Percentiles rank a stretch among this genome's conserved stretches.
These are phyloP conservation scores for Kuschelorhynchus macadamiae DNA, from an alignment of 2,888 invertebrate species.

Conservation along the genomic window DNA sequence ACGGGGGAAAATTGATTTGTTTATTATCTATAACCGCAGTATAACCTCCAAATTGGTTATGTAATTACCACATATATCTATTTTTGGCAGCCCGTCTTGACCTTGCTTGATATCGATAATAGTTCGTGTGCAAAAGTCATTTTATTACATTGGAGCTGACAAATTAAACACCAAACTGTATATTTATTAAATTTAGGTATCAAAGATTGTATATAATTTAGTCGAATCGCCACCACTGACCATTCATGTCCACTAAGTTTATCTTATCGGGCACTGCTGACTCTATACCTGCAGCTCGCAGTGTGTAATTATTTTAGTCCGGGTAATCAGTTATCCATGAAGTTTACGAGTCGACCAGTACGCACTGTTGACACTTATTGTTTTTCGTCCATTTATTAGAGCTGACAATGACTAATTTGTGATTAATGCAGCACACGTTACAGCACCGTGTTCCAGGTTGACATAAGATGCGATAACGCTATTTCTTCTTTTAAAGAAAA, in stretches of 20 bases:
- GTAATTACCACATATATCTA: too few species aligned
- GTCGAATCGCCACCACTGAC: constrained; percentile 16
- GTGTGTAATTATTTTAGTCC: constrained; percentile 45
- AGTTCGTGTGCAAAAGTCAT: too few species aligned
- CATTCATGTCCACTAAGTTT: not conserved
- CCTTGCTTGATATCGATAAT: too few species aligned
- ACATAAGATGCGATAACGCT: constrained; percentile 37
- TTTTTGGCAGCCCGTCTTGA: too few species aligned
- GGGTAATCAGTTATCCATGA: constrained; percentile 43
- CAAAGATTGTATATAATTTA: too few species aligned
- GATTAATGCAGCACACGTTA: constrained; percentile 32
- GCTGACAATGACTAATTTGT: constrained; percentile 45
- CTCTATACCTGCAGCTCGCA: constrained; percentile 46
- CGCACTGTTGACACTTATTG: constrained; percentile 49
- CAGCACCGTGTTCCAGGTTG: constrained; percentile 26
- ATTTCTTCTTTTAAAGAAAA: not conserved
- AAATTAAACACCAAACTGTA: too few species aligned
- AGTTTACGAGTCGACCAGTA: constrained; percentile 46
- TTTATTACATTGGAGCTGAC: too few species aligned
- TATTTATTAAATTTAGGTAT: too few species aligned
- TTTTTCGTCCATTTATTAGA: constrained; percentile 45
- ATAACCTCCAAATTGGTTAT: too few species aligned
- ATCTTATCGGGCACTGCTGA: constrained; percentile 42
- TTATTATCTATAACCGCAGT: too few species aligned
- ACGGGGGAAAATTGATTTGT: too few species aligned